Evolutionary conservation across 2,113 vertebrate genomes (phyloP).

Genomic region (Ciconia maguari): DNA sequence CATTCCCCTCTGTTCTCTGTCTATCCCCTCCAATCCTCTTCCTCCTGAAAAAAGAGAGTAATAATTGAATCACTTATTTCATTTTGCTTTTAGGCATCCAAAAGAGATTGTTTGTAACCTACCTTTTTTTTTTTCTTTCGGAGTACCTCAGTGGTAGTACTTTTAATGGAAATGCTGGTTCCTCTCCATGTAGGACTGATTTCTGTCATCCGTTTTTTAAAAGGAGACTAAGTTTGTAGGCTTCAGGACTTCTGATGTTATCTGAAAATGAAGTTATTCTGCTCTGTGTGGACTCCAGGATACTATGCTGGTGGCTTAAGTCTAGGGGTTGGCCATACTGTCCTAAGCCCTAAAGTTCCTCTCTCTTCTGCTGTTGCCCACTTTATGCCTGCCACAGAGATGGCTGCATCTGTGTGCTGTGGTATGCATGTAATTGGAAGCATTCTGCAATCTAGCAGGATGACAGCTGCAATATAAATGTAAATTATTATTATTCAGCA

Average conservation of each 20-base stretch:
- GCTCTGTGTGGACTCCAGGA: neutral
- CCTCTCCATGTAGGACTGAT: neutral
- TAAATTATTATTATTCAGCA: slow-evolving; percentile 1
- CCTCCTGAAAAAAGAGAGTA: neutral
- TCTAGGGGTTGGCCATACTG: neutral
- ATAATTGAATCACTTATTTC: neutral
- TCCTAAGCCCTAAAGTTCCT: neutral
- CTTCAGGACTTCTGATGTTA: neutral
- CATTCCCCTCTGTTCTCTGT: neutral
- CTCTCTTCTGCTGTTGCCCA: neutral
- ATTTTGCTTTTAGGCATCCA: neutral
- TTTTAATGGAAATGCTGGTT: neutral
- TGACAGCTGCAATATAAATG: slow-evolving; percentile 25
- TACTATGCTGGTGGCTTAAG: neutral
- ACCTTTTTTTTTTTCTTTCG: neutral
- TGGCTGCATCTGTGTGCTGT: neutral
- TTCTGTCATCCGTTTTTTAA: neutral
- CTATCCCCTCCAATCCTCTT: neutral
- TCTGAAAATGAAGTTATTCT: neutral
- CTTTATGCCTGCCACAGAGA: neutral
- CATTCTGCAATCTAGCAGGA: neutral
- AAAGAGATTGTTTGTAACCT: neutral
- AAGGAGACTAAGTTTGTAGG: neutral
- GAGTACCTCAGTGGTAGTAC: neutral
- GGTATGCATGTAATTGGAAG: neutral